Percentiles rank a stretch among this genome's conserved stretches.
Evolutionary conservation across 2,113 vertebrate genomes (phyloP).

Genomic region (Sisor rabdophorus): DNA sequence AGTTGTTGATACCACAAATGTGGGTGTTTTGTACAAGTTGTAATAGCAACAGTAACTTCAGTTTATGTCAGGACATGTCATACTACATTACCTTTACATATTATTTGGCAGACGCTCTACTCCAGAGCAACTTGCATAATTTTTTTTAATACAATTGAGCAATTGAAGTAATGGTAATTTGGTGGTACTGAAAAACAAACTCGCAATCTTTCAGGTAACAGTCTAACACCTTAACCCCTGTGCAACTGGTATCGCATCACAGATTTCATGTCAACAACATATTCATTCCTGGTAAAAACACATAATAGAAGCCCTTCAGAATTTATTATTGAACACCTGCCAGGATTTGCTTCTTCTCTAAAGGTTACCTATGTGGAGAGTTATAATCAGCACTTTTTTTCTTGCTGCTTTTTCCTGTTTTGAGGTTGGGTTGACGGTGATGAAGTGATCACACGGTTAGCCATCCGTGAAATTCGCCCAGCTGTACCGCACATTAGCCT

Average conservation of each 20-base stretch:
- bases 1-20: too few species aligned
- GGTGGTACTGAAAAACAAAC: too few species aligned
- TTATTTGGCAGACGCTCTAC: too few species aligned
- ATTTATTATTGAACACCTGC: too few species aligned
- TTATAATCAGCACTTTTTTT: background rate
- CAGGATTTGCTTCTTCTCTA: background rate
- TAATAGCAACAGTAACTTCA: background rate
- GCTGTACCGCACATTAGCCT: conserved; percentile 17
- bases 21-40: background rate
- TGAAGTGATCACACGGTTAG: conserved; percentile 20
- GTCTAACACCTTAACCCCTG: too few species aligned
- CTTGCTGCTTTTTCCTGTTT: background rate
- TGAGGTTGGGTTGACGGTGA: background rate
- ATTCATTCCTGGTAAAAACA: background rate
- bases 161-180: too few species aligned
- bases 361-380: conserved; percentile 4
- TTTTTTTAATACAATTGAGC: too few species aligned
- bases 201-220: too few species aligned
- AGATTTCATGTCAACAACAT: background rate
- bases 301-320: background rate
- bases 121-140: too few species aligned
- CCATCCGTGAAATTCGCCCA: background rate
- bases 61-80: background rate
- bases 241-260: background rate
- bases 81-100: background rate